Evolutionary conservation across 2,888 invertebrate species (phyloP).

Genomic region (Cryptocephalus primarius): DNA sequence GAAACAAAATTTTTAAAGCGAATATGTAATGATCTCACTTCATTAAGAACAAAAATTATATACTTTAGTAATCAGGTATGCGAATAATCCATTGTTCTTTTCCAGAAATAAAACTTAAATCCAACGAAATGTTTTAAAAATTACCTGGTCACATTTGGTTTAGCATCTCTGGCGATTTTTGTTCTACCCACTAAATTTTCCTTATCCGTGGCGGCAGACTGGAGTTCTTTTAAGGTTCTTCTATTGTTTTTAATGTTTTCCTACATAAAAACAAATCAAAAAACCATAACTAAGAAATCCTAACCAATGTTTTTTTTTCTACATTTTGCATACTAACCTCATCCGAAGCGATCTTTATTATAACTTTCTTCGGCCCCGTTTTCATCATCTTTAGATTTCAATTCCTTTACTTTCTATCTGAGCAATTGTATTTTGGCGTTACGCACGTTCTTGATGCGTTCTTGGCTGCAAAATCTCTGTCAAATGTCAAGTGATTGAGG

Average conservation of each 20-base stretch:
- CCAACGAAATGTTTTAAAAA: background rate
- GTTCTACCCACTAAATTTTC: constrained; percentile 66
- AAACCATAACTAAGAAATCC: constrained; percentile 11
- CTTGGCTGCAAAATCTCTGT: too few species aligned
- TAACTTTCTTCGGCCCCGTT: constrained; percentile 24
- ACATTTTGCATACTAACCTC: constrained; percentile 23
- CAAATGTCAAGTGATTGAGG: too few species aligned
- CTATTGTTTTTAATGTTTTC: constrained; percentile 49
- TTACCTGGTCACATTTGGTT: constrained; percentile 9
- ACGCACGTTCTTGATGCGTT: too few species aligned
- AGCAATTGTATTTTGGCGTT: too few species aligned
- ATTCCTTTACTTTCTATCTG: too few species aligned
- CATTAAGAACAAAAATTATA: background rate
- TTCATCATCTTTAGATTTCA: constrained; percentile 21
- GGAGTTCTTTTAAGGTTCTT: constrained; percentile 64
- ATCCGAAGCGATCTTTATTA: constrained; percentile 25
- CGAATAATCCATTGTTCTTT: too few species aligned
- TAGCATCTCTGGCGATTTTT: constrained; percentile 23
- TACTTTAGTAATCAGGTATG: too few species aligned
- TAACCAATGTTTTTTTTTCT: constrained; percentile 9
- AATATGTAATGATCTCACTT: background rate
- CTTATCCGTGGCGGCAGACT: constrained; percentile 58
- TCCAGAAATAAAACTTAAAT: background rate
- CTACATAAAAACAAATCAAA: constrained; percentile 26
- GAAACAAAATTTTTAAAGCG: background rate